Evolutionary conservation across 2,797 vertebrate genomes (phyloP), one percentile per base, ranked within the genome.

Genomic region (Rhabdophis nuchalis): DNA sequence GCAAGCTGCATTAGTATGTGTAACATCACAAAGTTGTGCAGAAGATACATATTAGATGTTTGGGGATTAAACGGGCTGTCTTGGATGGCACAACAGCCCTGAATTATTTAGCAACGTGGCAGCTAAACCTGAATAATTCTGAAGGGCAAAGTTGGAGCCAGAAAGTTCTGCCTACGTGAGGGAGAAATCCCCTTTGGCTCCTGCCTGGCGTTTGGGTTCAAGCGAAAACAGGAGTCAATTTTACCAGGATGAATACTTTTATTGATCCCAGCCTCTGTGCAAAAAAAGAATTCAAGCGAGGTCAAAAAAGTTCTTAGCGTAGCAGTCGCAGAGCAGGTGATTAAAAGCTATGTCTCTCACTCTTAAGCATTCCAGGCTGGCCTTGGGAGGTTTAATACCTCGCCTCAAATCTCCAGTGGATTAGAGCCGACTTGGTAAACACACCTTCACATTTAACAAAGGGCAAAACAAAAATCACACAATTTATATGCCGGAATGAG

Each of bases 401-500:
- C 96, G 96, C 95, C 96, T 97, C 93, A 94, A 92, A 94, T 95
- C 96, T 95, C 95, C 87, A 93, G 95, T 91, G 95, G 93, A 96
- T 97, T 96, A 96, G 96, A 97, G 96, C 82, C 95, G 95, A 97
- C 95, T 97, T 96, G 88, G 82, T 95, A 97, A 97, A 95, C 95
- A 97, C 96, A 96, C 95, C 95, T 97, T 95, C 94, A 94, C 96
- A 96, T 96, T 97, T 97, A 97, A 97, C 94, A 96, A 95, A 96
- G 92, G 90, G 54, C 1, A 1, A 92, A 96, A 93, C 93, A 96
- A 95, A 95, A 13, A 92, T 9, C 41, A 91, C 86, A 87, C 93
- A 94, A 96, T 94, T 92, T 95, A 92, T 89, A 94, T 95, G 60
- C 54, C 86, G 91, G 61, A 86, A 96, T 88, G 93, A 95, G 91